These are phyloP conservation scores for Cybosia mesomella DNA, from an alignment of 2,888 invertebrate species.

Conservation along the genomic window DNA sequence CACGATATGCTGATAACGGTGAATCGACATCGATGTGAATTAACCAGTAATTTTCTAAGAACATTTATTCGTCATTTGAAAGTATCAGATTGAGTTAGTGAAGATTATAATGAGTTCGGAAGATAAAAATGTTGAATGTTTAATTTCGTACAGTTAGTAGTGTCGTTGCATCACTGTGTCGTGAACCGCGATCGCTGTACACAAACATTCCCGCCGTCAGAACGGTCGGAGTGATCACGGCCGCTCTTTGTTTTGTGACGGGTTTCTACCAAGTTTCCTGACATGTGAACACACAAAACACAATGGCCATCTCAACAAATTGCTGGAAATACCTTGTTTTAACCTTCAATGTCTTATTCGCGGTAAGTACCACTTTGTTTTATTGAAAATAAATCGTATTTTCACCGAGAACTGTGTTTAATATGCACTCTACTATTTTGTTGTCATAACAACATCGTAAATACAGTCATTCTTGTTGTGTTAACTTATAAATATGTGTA, in stretches of 20 bases:
- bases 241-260: conserved; percentile 79
- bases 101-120: conserved; percentile 54
- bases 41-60: conserved; percentile 61
- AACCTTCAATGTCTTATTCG: conserved; percentile 81
- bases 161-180: conserved; percentile 72
- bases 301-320: conserved; percentile 82
- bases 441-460: conserved; percentile 77
- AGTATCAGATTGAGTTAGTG: conserved; percentile 49
- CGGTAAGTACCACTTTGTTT: conserved; percentile 71
- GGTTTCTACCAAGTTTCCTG: conserved; percentile 74
- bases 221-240: conserved; percentile 66
- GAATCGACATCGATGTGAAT: conserved; percentile 53
- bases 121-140: conserved; percentile 73
- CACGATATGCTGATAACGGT: conserved; percentile 76
- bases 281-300: conserved; percentile 75
- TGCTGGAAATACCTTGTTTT: conserved; percentile 85
- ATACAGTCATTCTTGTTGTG: conserved; percentile 33
- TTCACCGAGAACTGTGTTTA: conserved; percentile 42
- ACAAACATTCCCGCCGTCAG: conserved; percentile 80
- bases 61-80: conserved; percentile 49
- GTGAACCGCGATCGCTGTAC: conserved; percentile 54
- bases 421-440: conserved; percentile 58
- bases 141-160: conserved; percentile 72
- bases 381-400: conserved; percentile 47
- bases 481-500: conserved; percentile 5